A percentile compares a stretch with the other conserved stretches of the same genome.
phyloP scores from a whole-genome alignment of 2,113 vertebrate species.

The Nanger granti region DNA sequence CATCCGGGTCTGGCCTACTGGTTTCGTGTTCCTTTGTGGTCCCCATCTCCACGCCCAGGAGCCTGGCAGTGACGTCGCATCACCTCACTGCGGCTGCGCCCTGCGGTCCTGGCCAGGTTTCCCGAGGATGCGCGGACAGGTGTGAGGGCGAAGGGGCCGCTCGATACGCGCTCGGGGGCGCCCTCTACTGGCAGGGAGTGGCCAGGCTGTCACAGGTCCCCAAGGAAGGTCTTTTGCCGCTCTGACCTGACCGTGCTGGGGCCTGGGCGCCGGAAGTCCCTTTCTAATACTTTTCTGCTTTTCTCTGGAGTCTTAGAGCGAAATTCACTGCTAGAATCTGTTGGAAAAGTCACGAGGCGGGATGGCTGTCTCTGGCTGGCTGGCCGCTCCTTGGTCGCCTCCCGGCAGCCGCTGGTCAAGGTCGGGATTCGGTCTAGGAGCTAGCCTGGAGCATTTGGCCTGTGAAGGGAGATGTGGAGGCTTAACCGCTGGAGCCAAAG shows the following conservation, averaged over 20 bases:
- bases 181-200: not conserved
- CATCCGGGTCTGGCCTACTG: not conserved
- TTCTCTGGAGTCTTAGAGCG: not conserved
- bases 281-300: not conserved
- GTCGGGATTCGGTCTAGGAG: not conserved
- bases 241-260: not conserved
- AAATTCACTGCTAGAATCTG: not conserved
- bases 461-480: not conserved
- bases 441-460: not conserved
- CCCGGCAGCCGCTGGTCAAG: not conserved
- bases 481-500: not conserved
- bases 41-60: not conserved
- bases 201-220: not conserved
- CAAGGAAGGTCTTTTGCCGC: accelerated
- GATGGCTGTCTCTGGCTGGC: not conserved
- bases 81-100: not conserved
- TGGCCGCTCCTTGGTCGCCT: not conserved
- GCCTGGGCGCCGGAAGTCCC: not conserved
- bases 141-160: not conserved
- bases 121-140: not conserved
- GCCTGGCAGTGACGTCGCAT: not conserved
- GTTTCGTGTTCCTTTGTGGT: not conserved
- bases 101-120: not conserved
- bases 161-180: not conserved
- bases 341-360: not conserved